Conservation (phyloP, 1,140 invertebrate species). For the Atta texana region DNA sequence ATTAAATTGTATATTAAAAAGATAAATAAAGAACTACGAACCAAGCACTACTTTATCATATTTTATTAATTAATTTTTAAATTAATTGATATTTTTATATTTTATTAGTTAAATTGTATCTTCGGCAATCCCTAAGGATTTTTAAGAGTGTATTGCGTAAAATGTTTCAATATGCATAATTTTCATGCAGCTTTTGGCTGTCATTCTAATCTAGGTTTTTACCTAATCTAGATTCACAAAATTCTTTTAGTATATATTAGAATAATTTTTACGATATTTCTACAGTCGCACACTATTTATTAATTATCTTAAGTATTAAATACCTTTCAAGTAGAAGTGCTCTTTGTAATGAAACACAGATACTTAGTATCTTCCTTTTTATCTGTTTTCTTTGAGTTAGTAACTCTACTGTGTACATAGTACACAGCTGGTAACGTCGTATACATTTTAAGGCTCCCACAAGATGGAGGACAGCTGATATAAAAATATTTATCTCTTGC, state of each 20-base stretch:
- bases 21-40: too few relatives aligned
- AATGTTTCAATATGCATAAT: background rate
- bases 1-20: too few relatives aligned
- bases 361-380: background rate
- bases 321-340: background rate
- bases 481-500: constrained; percentile 13
- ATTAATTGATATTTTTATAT: background rate
- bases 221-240: background rate
- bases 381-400: constrained; percentile 3
- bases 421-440: background rate
- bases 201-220: background rate
- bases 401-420: background rate
- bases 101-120: background rate
- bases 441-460: constrained; percentile 8
- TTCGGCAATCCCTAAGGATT: background rate
- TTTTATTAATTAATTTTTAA: too few relatives aligned
- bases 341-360: background rate
- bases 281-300: background rate
- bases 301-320: background rate
- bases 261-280: background rate
- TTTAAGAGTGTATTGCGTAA: background rate
- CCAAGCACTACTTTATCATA: too few relatives aligned
- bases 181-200: background rate
- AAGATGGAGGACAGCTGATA: background rate
- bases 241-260: background rate